Evolutionary conservation across 2,797 vertebrate species (phyloP), one percentile per base, ranked within the genome.

Genomic region (Dicrostonyx torquatus): DNA sequence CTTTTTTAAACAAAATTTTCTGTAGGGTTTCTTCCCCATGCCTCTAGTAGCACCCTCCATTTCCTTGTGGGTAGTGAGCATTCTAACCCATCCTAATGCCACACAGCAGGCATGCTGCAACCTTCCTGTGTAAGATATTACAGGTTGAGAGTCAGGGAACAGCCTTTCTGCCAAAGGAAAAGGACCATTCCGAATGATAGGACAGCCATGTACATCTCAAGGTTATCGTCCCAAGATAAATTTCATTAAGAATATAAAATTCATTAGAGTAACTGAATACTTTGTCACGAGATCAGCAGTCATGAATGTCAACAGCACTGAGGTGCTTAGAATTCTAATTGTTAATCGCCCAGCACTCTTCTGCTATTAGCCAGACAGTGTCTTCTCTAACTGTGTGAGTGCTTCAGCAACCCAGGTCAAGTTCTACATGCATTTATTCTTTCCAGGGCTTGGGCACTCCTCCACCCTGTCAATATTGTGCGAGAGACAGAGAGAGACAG

Each of bases 211-310:
- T 80, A 29, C 72, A 6, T 75, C 79, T 94, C 91, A 45, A 70
- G 64, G 82, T 80, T 92, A 64, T 85, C 84, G 50, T 90, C 72
- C 90, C 55, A 82, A 37, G 72, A 64, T 70, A 92, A n/a, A 60
- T 85, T 76, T 84, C 87, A 89, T 13, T 84, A 48, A 58, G 14
- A 88, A 85, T 15, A 24, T 62, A 34, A 43, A 82, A 14, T 15
- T 73, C 22, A 95, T 85, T 78, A 64, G 72, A 43, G n/a, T 84
- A 66, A 86, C 1, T 77, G 45, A 88, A 87, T 78, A 60, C 3
- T 87, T 93, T 77, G 8, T 62, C 62, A 31, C n/a, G 37, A 95
- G 92, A 75, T 62, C 58, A 78, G 64, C 43, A 62, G 24, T 50
- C 40, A 83, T 31, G 17, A 64, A 66, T 83, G 18, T 72, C 75